These are phyloP conservation scores for Propithecus deckenii DNA, from an alignment of 2,797 vertebrate genomes.

Conservation along the genomic window DNA sequence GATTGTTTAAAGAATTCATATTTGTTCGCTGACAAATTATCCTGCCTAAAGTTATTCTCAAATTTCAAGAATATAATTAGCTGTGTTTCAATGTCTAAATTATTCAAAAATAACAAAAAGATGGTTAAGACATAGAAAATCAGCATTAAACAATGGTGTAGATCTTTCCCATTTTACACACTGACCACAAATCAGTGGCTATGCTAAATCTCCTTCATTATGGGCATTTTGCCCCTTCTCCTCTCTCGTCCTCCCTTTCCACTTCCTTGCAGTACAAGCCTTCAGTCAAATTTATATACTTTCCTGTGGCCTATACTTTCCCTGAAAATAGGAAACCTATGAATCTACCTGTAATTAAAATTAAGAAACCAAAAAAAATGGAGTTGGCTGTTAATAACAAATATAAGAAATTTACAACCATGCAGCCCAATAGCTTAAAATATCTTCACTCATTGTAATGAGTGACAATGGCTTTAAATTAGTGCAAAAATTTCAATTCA, in stretches of 20 bases:
- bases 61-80: slow-evolving; percentile 36
- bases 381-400: not conserved
- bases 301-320: not conserved
- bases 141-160: not conserved
- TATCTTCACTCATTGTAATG: not conserved
- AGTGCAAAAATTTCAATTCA: not conserved
- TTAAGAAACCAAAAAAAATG: not conserved
- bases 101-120: slow-evolving; percentile 48
- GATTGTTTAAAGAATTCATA: slow-evolving; percentile 27
- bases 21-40: not conserved
- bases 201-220: not conserved
- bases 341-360: not conserved
- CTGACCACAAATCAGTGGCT: not conserved
- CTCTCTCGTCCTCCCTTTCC: not conserved
- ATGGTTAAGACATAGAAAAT: not conserved
- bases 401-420: not conserved
- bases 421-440: not conserved
- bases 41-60: not conserved
- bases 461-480: not conserved
- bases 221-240: not conserved
- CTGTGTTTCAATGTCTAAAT: slow-evolving; percentile 8
- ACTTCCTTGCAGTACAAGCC: not conserved
- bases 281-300: not conserved
- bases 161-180: not conserved
- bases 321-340: slow-evolving; percentile 11